Base-by-base conservation (phyloP, 1,140 invertebrate genomes). In the Branchinecta lynchi region DNA sequence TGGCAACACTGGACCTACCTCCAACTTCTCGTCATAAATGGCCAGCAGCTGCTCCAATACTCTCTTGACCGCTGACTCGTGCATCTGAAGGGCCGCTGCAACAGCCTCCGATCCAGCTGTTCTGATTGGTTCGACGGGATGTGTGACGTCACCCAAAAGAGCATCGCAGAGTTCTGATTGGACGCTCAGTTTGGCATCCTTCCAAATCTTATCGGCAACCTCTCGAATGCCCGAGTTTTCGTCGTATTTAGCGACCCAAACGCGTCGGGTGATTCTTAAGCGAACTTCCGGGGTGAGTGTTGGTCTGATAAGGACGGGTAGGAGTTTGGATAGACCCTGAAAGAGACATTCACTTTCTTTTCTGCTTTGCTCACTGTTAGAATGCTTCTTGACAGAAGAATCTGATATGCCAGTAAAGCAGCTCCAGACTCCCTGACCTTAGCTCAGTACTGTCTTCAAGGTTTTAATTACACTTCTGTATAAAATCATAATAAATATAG, bases 211-310 rank as follows among this genome's bases (percentile, higher is more conserved):
- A 5, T 82, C 78, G 0, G 88, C 89, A 65, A 90, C 77, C 7
- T 80, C 76, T 73, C 84, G 86, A 75, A 73, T 74, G 60, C 75
- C 71, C 21, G 73, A 72, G 6, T 69, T 66, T 10, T 70, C 77
- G 78, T 93, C 90, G 75, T 86, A 90, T 70, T 83, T 86, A 0
- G 89, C 85, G 51, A 93, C 83, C 85, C 89, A 92, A 7, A 92
- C 80, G 66, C 89, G 80, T 71, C 85, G 84, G 8, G 83, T 85
- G 3, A 95, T 78, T 15, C 80, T 76, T 20, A 20, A 6, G 12
- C 17, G 51, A 2, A 60, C 12, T 15, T 20, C 17, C 10, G 88
- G 77, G 0, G 82, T 80, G 60, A 85, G 80, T 78, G 76, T 86
- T 78, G 72, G 80, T 67, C 86, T 83, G 66, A 86, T 81, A 73